Base-by-base conservation (phyloP, 2,888 invertebrate genomes). In the Vanessa cardui region DNA sequence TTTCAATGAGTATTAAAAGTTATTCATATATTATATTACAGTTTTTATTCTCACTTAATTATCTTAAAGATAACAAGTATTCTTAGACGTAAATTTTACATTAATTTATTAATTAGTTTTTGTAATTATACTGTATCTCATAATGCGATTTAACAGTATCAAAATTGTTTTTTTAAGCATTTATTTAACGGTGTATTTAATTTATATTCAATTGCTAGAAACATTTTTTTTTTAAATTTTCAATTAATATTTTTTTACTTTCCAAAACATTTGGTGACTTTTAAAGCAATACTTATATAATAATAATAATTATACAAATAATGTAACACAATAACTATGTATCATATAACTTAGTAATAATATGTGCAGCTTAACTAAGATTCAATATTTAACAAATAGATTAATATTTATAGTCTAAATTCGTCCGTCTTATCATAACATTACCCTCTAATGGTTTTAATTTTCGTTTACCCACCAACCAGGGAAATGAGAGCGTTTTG, bases 381-480 rank as follows among this genome's bases (percentile, higher is more conserved):
- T 54, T 61, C 26, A 47, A 47, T 49, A 62, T 45, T 18, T 56
- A 66, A 66, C 33, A 44, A 45, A 61, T 61, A 56, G 18, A 20
- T 16, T 26, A 59, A 18, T 61, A 47, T 33, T 59, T 66, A 58
- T 58, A 1, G 58, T 33, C 61, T 62, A 64, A 67, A 62, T 67
- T 70, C 66, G 69, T 66, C 52, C 58, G 26, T 49, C 26, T 16
- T 62, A 66, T 44, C 15, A 3, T 50, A 52, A 58, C 44, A 58
- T 62, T 61, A 31, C 56, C 54, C 18, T n/a, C 6, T 45, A 54
- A 52, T 45, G 8, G 16, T 33, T 44, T 20, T 9, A 9, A n/a
- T 12, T 39, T 39, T 20, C 45, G n/a, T 73, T 84, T 73, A 87
- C 73, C 77, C 84, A n/a, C 85, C 85, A 45, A 88, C 70, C 6